These are phyloP conservation scores for Babyrousa celebensis DNA, from an alignment of 2,797 vertebrate genomes.

Conservation along the genomic window DNA sequence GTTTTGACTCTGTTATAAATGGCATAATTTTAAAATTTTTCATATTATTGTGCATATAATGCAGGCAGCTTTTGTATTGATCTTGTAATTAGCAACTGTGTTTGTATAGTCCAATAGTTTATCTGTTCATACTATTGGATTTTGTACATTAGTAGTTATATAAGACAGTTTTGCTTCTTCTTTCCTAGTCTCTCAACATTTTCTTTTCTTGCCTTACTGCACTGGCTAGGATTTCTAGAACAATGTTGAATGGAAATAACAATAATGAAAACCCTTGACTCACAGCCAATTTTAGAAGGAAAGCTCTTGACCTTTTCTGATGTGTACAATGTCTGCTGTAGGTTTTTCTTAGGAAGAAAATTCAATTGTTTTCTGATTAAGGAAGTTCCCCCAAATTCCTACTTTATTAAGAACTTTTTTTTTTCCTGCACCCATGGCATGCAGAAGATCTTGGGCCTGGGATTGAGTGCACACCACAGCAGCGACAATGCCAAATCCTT, in stretches of 20 bases:
- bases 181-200: not conserved
- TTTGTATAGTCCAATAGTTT: not conserved
- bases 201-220: not conserved
- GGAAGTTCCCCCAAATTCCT: conserved; percentile 5
- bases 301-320: conserved; percentile 12
- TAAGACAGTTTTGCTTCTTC: conserved; percentile 9
- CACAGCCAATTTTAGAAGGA: not conserved
- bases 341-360: conserved; percentile 1
- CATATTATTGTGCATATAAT: not conserved
- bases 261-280: conserved; percentile 51
- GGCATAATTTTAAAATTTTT: not conserved
- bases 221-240: conserved; percentile 6
- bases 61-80: not conserved
- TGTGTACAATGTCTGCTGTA: not conserved
- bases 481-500: too few relatives aligned
- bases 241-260: not conserved
- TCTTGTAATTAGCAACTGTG: not conserved
- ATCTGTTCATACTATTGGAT: not conserved
- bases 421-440: too few relatives aligned
- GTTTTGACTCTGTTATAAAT: not conserved
- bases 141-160: not conserved
- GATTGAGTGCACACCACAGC: too few relatives aligned
- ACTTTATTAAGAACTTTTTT: not conserved
- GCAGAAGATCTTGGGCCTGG: too few relatives aligned
- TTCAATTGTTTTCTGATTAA: not conserved